These are phyloP conservation scores for Drosophila phalerata DNA, from an alignment of 2,888 invertebrate genomes.

Conservation along the genomic window DNA sequence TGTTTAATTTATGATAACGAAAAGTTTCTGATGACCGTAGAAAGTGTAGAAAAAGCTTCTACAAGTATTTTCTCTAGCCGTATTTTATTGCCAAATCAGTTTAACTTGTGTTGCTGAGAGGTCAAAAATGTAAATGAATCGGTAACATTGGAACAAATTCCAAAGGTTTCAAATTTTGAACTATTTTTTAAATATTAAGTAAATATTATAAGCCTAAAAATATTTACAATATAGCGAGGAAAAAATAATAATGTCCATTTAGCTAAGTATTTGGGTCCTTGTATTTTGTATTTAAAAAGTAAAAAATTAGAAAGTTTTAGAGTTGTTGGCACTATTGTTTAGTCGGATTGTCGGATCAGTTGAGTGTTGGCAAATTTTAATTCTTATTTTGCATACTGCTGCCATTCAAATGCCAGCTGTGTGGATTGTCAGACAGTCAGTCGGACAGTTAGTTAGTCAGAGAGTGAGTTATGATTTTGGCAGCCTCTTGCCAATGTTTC, in stretches of 20 bases:
- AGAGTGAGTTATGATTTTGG: slow-evolving; percentile 52
- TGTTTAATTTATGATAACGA: slow-evolving; percentile 49
- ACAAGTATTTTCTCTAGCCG: background rate
- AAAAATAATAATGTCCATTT: no score
- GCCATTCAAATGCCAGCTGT: slow-evolving; percentile 34
- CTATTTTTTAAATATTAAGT: no score
- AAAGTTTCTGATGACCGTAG: slow-evolving; percentile 22
- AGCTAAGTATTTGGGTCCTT: no score
- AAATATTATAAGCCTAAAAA: no score
- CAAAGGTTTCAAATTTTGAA: no score
- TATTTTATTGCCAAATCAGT: background rate
- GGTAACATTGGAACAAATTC: background rate
- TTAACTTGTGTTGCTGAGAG: background rate
- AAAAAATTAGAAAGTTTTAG: slow-evolving; percentile 38
- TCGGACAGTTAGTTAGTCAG: slow-evolving; percentile 18
- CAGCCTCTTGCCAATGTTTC: slow-evolving; percentile 37
- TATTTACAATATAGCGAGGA: no score
- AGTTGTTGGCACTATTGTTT: slow-evolving; percentile 14
- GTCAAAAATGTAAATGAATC: background rate
- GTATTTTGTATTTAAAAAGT: no score
- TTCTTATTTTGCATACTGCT: slow-evolving; percentile 26
- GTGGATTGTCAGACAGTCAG: slow-evolving; percentile 18
- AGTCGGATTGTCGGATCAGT: slow-evolving; percentile 10
- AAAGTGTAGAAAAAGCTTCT: slow-evolving; percentile 15
- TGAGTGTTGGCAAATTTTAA: slow-evolving; percentile 35